Evolutionary conservation across 1,140 invertebrate genomes (phyloP).

Genomic region (Oscheius sp.): DNA sequence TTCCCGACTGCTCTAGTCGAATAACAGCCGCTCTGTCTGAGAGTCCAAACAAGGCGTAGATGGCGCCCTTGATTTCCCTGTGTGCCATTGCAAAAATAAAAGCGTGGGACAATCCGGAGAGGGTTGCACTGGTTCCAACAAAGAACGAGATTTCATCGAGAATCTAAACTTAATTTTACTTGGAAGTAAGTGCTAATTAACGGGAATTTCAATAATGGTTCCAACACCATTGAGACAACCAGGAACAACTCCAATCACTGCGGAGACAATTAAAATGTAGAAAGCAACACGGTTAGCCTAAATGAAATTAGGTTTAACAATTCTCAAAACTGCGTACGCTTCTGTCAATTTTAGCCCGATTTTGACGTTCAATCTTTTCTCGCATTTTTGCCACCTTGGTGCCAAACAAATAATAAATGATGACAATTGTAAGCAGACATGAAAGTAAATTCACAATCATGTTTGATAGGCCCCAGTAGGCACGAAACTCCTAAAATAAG

Average conservation of each 20-base stretch:
- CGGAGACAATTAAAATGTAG: conserved; percentile 15
- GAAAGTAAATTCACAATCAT: neutral
- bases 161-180: neutral
- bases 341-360: conserved; percentile 13
- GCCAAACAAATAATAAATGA: neutral
- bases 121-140: conserved; percentile 18
- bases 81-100: conserved; percentile 28
- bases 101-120: conserved; percentile 19
- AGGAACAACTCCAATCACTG: conserved; percentile 17
- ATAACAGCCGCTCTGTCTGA: too few species aligned
- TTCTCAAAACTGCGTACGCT: neutral
- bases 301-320: conserved; percentile 2
- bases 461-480: conserved; percentile 12
- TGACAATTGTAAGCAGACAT: neutral
- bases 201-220: neutral
- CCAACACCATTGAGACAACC: conserved; percentile 14
- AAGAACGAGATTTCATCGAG: conserved; percentile 21
- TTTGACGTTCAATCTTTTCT: conserved; percentile 3
- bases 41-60: too few species aligned
- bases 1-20: too few species aligned
- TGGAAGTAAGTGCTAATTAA: neutral
- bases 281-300: conserved; percentile 17
- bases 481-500: conserved; percentile 5
- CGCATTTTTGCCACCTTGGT: neutral
- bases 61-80: neutral